phyloP scores from a whole-genome alignment of 2,113 vertebrate species.

The Rallus limicola region DNA sequence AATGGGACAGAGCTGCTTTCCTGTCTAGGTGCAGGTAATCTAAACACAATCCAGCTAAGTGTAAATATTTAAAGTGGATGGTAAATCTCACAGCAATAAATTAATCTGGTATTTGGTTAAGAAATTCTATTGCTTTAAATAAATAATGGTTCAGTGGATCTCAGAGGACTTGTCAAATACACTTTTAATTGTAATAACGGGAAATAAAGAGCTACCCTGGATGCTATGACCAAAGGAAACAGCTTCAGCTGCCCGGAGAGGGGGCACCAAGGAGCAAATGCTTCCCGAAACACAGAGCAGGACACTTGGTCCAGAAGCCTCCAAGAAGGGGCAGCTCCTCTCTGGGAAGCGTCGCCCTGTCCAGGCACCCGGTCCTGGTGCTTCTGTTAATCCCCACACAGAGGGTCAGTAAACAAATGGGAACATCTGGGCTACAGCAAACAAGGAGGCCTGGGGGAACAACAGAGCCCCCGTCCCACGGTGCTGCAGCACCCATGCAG shows the following conservation, averaged over 20 bases:
- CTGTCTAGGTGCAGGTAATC: background rate
- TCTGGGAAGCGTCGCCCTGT: rapidly evolving
- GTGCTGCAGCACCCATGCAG: background rate
- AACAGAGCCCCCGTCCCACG: rapidly evolving
- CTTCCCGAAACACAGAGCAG: background rate
- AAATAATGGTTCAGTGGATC: background rate
- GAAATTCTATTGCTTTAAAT: background rate
- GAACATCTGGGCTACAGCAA: background rate
- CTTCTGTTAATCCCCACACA: background rate
- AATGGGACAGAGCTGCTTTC: background rate
- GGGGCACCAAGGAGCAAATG: background rate
- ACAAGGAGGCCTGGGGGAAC: background rate
- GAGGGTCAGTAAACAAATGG: background rate
- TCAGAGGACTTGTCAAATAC: background rate
- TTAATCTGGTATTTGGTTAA: background rate
- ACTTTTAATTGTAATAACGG: background rate
- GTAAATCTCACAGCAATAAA: background rate
- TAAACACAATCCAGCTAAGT: background rate
- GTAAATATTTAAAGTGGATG: conserved; percentile 11
- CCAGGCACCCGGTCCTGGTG: too few relatives aligned
- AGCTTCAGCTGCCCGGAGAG: background rate
- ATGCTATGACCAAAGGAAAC: background rate
- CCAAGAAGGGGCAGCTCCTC: background rate
- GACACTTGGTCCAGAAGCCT: background rate
- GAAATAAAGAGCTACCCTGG: background rate